Conservation (phyloP, 1,140 invertebrate species). For the Apocrypta bakeri region DNA sequence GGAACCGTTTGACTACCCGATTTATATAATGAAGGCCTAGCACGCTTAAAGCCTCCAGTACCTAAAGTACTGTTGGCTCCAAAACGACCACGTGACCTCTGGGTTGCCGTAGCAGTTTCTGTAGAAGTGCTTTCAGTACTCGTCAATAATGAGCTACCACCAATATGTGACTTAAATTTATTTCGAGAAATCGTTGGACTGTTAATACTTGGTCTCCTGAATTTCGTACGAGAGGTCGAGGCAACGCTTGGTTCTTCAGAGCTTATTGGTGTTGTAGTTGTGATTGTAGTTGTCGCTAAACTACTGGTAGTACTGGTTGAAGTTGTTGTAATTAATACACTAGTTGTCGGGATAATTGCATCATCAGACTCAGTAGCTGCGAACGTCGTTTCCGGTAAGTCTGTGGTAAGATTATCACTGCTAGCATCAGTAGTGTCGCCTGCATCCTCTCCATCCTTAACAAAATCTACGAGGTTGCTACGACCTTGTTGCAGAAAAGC, state of each 20-base stretch:
- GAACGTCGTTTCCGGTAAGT: constrained; percentile 73
- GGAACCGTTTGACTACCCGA: constrained; percentile 56
- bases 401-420: constrained; percentile 76
- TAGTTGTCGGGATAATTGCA: constrained; percentile 71
- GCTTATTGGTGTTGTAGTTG: constrained; percentile 58
- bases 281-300: constrained; percentile 57
- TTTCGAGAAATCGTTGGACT: background rate
- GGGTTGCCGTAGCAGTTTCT: constrained; percentile 62
- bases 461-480: constrained; percentile 79
- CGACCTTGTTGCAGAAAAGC: constrained; percentile 83
- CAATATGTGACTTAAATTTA: background rate
- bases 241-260: constrained; percentile 63
- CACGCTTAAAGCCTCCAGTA: constrained; percentile 63
- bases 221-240: background rate
- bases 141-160: constrained; percentile 60
- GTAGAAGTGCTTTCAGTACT: constrained; percentile 57
- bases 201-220: background rate
- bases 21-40: constrained; percentile 63
- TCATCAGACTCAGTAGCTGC: constrained; percentile 68
- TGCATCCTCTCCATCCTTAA: constrained; percentile 60
- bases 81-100: constrained; percentile 62
- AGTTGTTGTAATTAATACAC: constrained; percentile 70
- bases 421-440: constrained; percentile 64
- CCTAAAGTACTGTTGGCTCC: constrained; percentile 47
- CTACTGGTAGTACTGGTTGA: constrained; percentile 76